phyloP scores from a whole-genome alignment of 2,113 vertebrate genomes.

The Naja naja region DNA sequence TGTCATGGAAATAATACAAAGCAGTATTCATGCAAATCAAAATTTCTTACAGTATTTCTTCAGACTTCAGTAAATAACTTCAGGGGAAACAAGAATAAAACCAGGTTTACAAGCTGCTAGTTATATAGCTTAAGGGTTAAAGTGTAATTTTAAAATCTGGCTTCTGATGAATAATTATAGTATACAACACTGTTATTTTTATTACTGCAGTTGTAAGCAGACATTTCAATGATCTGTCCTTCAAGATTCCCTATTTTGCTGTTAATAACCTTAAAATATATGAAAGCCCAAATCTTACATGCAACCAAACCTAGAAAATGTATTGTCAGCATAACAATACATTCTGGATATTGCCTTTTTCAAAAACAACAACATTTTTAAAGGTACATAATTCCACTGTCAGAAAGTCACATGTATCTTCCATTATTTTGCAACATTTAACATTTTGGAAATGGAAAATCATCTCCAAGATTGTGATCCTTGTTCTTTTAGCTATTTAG shows the following conservation, averaged over 20 bases:
- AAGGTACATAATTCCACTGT: background rate
- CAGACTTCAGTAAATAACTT: background rate
- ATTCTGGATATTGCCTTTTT: background rate
- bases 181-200: conserved; percentile 26
- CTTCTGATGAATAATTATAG: conserved; percentile 10
- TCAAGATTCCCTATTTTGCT: background rate
- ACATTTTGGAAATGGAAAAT: background rate
- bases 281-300: background rate
- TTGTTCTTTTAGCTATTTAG: background rate
- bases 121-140: conserved; percentile 29
- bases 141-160: conserved; percentile 12
- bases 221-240: conserved; percentile 8
- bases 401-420: background rate
- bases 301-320: background rate
- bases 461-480: background rate
- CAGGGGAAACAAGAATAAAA: conserved; percentile 8
- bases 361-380: too few relatives aligned
- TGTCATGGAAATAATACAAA: background rate
- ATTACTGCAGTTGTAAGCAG: conserved; percentile 6
- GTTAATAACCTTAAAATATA: conserved; percentile 14
- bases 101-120: conserved; percentile 8
- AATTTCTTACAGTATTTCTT: conserved; percentile 23
- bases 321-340: background rate
- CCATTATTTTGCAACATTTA: background rate
- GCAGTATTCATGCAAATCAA: background rate